These are phyloP conservation scores for Anhinga rufa DNA, from an alignment of 2,113 vertebrate genomes.

Conservation along the genomic window DNA sequence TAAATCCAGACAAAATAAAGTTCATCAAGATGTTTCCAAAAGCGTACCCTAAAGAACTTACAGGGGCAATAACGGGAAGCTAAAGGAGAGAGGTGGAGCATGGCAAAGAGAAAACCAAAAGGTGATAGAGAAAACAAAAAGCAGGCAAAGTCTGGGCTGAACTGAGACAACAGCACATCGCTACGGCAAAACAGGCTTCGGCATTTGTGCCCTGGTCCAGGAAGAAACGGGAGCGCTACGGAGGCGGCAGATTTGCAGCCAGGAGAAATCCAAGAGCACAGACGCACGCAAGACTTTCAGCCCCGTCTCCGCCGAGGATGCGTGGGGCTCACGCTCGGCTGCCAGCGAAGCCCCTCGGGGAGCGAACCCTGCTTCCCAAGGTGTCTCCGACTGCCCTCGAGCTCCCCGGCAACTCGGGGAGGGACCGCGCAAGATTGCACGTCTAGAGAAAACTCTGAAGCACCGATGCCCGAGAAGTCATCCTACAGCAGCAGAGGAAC, in stretches of 20 bases:
- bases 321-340: not conserved
- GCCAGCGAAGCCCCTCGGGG: not conserved
- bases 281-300: rapidly evolving
- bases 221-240: not conserved
- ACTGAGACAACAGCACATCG: not conserved
- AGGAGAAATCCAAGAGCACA: not conserved
- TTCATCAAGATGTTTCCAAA: not conserved
- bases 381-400: not conserved
- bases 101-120: not conserved
- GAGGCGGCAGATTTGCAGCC: no score
- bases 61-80: not conserved
- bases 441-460: not conserved
- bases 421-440: rapidly evolving
- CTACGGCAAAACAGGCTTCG: not conserved
- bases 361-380: rapidly evolving
- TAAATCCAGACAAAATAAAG: not conserved
- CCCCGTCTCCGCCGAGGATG: not conserved
- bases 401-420: rapidly evolving
- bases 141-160: not conserved
- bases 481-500: not conserved
- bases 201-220: rapidly evolving
- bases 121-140: not conserved
- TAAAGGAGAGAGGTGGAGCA: not conserved
- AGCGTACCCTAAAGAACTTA: not conserved
- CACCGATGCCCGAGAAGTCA: not conserved